Evolutionary conservation across 2,113 vertebrate species (phyloP).

Genomic region (Paraplagusia blochii): DNA sequence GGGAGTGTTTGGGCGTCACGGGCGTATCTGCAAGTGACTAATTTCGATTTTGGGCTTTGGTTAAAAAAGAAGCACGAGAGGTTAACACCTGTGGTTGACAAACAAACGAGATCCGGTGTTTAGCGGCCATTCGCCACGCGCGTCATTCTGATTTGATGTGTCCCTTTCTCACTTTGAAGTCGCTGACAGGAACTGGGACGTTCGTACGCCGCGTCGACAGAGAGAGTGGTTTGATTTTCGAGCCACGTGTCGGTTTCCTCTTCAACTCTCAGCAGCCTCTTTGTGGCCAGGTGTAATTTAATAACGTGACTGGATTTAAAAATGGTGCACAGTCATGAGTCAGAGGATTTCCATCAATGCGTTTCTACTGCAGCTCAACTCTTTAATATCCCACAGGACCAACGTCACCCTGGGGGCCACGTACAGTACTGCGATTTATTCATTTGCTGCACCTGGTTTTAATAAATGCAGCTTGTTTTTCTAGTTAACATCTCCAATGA

Average conservation of each 20-base stretch:
- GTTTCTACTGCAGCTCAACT: conserved; percentile 17
- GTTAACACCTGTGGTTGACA: conserved; percentile 60
- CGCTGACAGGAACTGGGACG: conserved; percentile 56
- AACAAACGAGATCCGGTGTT: conserved; percentile 66
- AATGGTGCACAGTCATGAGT: conserved; percentile 25
- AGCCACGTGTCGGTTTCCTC: conserved; percentile 66
- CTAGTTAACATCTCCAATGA: conserved; percentile 65
- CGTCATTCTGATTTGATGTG: conserved; percentile 56
- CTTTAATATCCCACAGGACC: conserved; percentile 4
- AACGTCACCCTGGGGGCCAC: conserved; percentile 19
- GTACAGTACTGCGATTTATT: conserved; percentile 61
- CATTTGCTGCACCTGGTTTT: conserved; percentile 65
- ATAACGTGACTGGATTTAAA: conserved; percentile 46
- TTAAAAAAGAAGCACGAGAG: conserved; percentile 24
- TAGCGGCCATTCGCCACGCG: conserved; percentile 44
- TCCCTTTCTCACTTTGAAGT: conserved; percentile 65
- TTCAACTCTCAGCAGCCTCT: too few relatives aligned
- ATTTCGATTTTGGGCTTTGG: conserved; percentile 70
- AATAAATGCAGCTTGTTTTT: conserved; percentile 59
- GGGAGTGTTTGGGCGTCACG: conserved; percentile 58
- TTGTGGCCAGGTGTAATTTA: conserved; percentile 55
- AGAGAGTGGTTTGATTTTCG: conserved; percentile 67
- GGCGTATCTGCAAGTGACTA: conserved; percentile 73
- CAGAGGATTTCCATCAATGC: conserved; percentile 41
- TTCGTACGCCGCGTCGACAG: conserved; percentile 62